Conservation (phyloP, 2,113 vertebrate genomes). For the Merops nubicus region DNA sequence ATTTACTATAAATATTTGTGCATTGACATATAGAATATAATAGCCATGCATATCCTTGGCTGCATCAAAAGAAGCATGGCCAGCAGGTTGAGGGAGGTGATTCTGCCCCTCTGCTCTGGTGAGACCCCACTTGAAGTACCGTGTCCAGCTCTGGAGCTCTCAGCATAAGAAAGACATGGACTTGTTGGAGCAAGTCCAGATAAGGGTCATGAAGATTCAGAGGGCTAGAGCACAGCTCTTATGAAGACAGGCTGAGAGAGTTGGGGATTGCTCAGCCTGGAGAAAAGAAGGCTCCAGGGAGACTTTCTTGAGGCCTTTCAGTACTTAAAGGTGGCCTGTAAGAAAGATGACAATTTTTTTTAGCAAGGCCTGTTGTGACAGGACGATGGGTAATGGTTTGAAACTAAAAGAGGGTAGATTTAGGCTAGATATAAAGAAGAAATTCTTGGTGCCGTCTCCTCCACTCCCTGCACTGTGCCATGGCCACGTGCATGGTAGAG, state of each 20-base stretch:
- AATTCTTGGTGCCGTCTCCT: background rate
- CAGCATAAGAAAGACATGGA: background rate
- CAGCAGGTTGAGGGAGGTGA: background rate
- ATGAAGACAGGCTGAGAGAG: background rate
- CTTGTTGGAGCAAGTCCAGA: background rate
- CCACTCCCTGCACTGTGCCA: background rate
- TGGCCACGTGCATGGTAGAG: background rate
- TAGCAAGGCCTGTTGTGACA: too few relatives aligned
- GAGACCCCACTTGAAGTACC: background rate
- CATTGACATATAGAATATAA: background rate
- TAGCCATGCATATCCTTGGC: background rate
- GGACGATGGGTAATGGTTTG: too few relatives aligned
- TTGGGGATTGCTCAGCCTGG: background rate
- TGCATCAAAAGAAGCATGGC: background rate
- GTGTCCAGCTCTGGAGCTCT: background rate
- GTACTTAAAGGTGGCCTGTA: too few relatives aligned
- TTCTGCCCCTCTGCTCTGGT: background rate
- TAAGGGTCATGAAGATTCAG: background rate
- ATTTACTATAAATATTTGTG: background rate
- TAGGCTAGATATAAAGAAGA: too few relatives aligned
- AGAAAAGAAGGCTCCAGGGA: background rate
- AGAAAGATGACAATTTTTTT: too few relatives aligned
- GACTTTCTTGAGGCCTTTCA: too few relatives aligned
- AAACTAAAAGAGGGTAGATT: too few relatives aligned
- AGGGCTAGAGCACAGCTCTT: background rate